Evolutionary conservation across 2,113 vertebrate genomes (phyloP).

Genomic region (Thalassarche chlororhynchos): DNA sequence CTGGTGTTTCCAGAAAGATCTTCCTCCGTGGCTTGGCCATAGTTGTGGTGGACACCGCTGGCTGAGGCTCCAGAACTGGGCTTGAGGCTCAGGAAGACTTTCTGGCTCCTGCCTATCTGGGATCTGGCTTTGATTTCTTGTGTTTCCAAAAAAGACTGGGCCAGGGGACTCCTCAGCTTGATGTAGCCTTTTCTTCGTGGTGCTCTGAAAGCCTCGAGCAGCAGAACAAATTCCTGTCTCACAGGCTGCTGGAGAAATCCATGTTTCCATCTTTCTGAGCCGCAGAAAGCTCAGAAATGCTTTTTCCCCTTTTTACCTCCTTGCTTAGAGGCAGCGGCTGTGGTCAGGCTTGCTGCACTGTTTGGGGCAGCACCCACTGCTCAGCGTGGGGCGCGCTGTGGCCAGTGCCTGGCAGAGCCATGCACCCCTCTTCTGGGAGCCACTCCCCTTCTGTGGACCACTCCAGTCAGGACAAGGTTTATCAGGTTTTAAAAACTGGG

Average conservation of each 20-base stretch:
- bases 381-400: accelerated
- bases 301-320: neutral
- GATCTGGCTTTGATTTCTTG: neutral
- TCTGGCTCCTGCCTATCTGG: neutral
- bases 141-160: neutral
- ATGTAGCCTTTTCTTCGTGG: neutral
- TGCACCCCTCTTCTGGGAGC: neutral
- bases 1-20: neutral
- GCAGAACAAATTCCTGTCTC: neutral
- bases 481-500: neutral
- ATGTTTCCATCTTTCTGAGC: neutral
- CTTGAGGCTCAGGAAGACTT: neutral
- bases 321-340: neutral
- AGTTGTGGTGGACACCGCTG: neutral
- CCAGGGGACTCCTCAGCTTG: neutral
- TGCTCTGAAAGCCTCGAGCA: neutral
- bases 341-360: neutral
- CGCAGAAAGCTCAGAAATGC: neutral
- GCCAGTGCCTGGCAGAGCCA: accelerated
- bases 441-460: neutral
- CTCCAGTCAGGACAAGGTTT: neutral
- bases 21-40: neutral
- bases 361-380: neutral
- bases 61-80: neutral
- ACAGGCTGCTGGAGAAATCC: neutral